Percentiles rank a stretch among this genome's conserved stretches.
Conservation (phyloP, 1,140 invertebrate genomes). For the Pseudomyrmex dendroicus region DNA sequence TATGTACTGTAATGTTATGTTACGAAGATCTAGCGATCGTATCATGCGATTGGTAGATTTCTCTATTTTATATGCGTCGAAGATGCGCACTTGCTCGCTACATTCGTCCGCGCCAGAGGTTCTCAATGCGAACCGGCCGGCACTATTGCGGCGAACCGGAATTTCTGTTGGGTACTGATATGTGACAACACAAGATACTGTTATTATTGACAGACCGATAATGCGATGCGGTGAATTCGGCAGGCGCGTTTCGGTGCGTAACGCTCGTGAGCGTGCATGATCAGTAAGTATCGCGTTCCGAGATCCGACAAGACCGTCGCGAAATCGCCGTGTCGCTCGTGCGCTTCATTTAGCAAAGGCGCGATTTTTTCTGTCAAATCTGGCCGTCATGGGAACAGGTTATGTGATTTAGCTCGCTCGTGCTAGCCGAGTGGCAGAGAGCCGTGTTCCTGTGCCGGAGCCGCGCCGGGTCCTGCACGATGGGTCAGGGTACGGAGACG, state of each 20-base stretch:
- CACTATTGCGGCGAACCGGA: neutral
- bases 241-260: slow-evolving; percentile 43
- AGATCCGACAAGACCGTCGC: slow-evolving; percentile 16
- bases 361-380: slow-evolving; percentile 59
- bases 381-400: slow-evolving; percentile 64
- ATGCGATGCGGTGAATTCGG: slow-evolving; percentile 63
- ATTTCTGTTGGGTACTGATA: slow-evolving; percentile 50
- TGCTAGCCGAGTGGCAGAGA: slow-evolving; percentile 17
- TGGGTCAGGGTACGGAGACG: slow-evolving; percentile 83
- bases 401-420: slow-evolving; percentile 67
- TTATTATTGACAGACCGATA: slow-evolving; percentile 72
- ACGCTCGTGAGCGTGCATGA: slow-evolving; percentile 35
- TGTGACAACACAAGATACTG: slow-evolving; percentile 70
- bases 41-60: too few relatives aligned
- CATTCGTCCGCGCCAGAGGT: neutral
- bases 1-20: too few relatives aligned
- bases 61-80: neutral
- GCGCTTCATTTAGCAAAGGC: slow-evolving; percentile 58
- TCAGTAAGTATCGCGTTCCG: slow-evolving; percentile 48
- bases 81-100: neutral
- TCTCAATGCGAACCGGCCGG: slow-evolving; percentile 20
- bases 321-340: neutral
- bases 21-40: too few relatives aligned
- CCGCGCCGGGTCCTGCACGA: slow-evolving; percentile 57
- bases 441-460: slow-evolving; percentile 15